Evolutionary conservation across 1,140 invertebrate genomes (phyloP), one percentile per base, ranked within the genome.

Genomic region (Muscidifurax raptorellus): DNA sequence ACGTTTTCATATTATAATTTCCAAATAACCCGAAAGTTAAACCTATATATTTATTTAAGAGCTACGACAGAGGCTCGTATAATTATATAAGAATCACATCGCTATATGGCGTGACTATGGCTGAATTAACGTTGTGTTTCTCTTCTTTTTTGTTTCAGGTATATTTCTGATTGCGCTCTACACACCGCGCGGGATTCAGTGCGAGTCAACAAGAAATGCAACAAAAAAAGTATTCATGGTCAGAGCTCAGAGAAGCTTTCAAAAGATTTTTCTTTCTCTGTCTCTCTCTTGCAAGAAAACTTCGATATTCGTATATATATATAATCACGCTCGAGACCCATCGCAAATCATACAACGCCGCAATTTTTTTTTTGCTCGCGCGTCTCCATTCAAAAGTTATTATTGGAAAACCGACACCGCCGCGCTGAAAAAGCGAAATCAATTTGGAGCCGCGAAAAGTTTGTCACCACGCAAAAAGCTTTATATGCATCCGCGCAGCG

Each of bases 381-480:
- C 18, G 36, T n/a, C 22, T 28, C 7, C 59, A 78, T 64, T 66
- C 3, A 36, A 66, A 78, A 78, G 28, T 78, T 66, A 36, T 36
- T 13, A 12, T 22, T 22, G n/a, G 1, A 27, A 44, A 69, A 44
- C 5, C 27, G 3, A 47, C 67, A 80, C 25, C 18, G 6, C 22
- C 18, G 52, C 18, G 18, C 5, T 66, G 52, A n/a, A 78, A 32
- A 28, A 78, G 76, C 9, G n/a, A 36, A 78, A 64, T 66, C 18
- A 78, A 78, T 78, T 78, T 66, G 3, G 22, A 78, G 52, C 28
- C 76, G 52, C 52, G 52, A 59, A 64, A 36, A 36, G 18, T 78
- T 78, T 66, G 52, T 59, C 52, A 36, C 52, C 27, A 22, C n/a
- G 30, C 15, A 78, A 66, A 36, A 78, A 66, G 25, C 47, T 36